These are phyloP conservation scores for Enteromius mattozi DNA, from an alignment of 2,797 vertebrate genomes.

Conservation along the genomic window DNA sequence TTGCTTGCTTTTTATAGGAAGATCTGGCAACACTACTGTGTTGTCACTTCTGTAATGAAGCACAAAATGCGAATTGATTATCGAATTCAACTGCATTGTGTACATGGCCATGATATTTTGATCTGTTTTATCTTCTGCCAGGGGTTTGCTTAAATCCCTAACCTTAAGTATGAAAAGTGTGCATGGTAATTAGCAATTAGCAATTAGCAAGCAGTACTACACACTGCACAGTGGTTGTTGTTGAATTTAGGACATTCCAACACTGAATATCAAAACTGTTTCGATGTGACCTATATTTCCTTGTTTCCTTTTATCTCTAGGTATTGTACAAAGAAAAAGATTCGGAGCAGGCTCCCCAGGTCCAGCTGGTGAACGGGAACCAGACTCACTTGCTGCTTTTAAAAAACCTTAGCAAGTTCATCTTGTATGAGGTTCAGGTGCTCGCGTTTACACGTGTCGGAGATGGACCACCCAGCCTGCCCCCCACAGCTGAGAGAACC, in stretches of 20 bases:
- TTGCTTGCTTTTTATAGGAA: background rate
- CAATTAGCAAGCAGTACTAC: background rate
- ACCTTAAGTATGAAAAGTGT: background rate
- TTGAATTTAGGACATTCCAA: background rate
- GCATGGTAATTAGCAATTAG: background rate
- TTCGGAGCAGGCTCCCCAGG: conserved; percentile 74
- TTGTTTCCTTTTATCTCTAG: conserved; percentile 66
- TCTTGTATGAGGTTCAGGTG: conserved; percentile 85
- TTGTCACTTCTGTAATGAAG: background rate
- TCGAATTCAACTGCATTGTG: background rate
- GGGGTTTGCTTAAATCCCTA: background rate
- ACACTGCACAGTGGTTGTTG: background rate
- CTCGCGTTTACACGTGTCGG: conserved; percentile 87
- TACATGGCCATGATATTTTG: background rate
- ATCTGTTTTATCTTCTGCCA: background rate
- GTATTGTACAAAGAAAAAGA: conserved; percentile 82
- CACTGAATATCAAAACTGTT: background rate
- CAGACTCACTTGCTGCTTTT: conserved; percentile 80
- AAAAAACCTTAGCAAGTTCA: conserved; percentile 80
- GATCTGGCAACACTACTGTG: background rate
- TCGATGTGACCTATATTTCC: conserved; percentile 18
- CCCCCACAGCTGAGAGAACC: conserved; percentile 78
- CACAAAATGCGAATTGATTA: background rate
- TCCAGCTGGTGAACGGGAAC: conserved; percentile 81
- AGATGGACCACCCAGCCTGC: conserved; percentile 82